Evolutionary conservation across 2,113 vertebrate species (phyloP).

Genomic region (Spheniscus mendiculus): DNA sequence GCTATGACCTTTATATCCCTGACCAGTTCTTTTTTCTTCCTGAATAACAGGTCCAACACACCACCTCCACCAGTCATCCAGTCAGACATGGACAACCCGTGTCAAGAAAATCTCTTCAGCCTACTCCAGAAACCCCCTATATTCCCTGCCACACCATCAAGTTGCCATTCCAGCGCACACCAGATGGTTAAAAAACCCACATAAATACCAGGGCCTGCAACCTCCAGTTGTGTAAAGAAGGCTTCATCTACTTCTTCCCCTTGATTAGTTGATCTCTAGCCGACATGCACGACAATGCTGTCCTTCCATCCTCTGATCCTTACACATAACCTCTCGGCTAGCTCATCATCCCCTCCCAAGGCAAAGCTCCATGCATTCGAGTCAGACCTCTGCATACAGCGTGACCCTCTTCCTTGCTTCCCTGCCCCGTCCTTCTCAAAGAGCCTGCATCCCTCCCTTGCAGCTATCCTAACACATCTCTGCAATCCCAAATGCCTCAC

Average conservation of each 20-base stretch:
- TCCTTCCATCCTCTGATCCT: background rate
- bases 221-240: background rate
- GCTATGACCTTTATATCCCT: background rate
- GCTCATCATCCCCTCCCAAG: background rate
- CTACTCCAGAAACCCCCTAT: accelerated
- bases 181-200: background rate
- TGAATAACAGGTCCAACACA: background rate
- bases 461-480: background rate
- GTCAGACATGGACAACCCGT: no score
- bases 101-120: background rate
- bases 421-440: background rate
- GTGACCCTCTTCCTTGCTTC: background rate
- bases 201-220: background rate
- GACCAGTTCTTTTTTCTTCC: background rate
- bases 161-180: background rate
- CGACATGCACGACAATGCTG: background rate
- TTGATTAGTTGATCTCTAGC: background rate
- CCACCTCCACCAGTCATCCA: background rate
- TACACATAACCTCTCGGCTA: background rate
- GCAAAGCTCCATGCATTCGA: accelerated
- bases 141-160: background rate
- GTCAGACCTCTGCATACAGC: accelerated
- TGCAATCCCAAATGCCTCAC: background rate
- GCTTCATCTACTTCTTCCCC: background rate
- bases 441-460: background rate